These are phyloP conservation scores for Tetranychus urticae DNA, from an alignment of 1,140 invertebrate genomes.

Conservation along the genomic window DNA sequence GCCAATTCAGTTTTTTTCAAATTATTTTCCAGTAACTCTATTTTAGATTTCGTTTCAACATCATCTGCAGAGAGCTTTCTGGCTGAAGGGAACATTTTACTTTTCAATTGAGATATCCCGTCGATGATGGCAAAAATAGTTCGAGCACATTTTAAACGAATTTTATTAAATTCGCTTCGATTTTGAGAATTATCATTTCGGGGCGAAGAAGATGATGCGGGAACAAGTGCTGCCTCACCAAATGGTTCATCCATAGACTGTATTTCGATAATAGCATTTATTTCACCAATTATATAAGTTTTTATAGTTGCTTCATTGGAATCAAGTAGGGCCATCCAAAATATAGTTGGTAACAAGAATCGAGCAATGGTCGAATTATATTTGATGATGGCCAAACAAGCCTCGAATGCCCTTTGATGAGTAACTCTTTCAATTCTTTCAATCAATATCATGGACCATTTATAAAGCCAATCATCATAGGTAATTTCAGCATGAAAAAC, in stretches of 20 bases:
- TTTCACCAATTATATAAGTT: not conserved
- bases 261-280: not conserved
- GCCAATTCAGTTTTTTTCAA: slow-evolving; percentile 27
- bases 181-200: not conserved
- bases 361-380: not conserved
- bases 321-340: not conserved
- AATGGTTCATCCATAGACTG: not conserved
- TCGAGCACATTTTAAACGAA: not conserved
- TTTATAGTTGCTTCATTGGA: not conserved
- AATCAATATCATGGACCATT: not conserved
- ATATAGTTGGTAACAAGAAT: not conserved
- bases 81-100: not conserved
- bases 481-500: not conserved
- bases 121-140: not conserved
- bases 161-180: not conserved
- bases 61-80: not conserved
- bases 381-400: not conserved
- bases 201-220: not conserved
- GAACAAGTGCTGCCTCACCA: no score
- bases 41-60: not conserved
- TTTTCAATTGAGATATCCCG: not conserved
- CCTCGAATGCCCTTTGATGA: not conserved
- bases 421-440: not conserved
- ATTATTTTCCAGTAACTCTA: slow-evolving; percentile 7
- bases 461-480: not conserved